Base-by-base conservation (phyloP, 2,888 invertebrate species). In the Aplocera efformata region DNA sequence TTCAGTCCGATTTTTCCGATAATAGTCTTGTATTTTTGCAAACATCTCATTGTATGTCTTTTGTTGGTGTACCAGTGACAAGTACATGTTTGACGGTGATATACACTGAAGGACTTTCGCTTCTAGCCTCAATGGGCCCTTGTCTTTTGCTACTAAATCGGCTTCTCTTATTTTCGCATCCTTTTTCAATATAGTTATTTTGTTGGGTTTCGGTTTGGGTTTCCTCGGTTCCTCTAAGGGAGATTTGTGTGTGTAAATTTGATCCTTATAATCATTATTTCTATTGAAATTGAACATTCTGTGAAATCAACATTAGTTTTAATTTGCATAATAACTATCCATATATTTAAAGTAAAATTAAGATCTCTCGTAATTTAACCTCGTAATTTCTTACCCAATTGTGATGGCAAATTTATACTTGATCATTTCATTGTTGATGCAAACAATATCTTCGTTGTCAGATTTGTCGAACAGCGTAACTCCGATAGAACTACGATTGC, bases 51-150 rank as follows among this genome's bases (percentile, higher is more conserved):
- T 74, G 52, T 85, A 90, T 1, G 79, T 77, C 46, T 78, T 72
- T 40, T 81, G 79, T 32, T 82, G 89, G 7, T 81, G 76, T 0
- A 74, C 53, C 7, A 92, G 67, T 0, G 90, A 84, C 0, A 94
- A 76, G 54, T 92, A 93, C 45, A 94, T 88, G 22, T 89, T 79
- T 7, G 90, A 89, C 0, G 93, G 93, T 3, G 90, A 88, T 6
- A 80, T 72, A 13, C 89, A 83, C 23, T 89, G 74, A 0, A 89
- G 57, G 1, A 92, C 55, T 45, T 82, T 77, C 0, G 90, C 88
- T 52, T 83, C 80, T 7, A 90, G 42, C 45, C 82, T 80, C 20
- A 88, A 75, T 0, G 89, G 89, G 0, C 88, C 88, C 38, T 86
- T 84, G 47, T 85, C 80, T 65, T 80, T 86, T 0, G 79, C 85